These are phyloP conservation scores for Erythrolamprus reginae DNA, from an alignment of 2,113 vertebrate genomes.

Conservation along the genomic window DNA sequence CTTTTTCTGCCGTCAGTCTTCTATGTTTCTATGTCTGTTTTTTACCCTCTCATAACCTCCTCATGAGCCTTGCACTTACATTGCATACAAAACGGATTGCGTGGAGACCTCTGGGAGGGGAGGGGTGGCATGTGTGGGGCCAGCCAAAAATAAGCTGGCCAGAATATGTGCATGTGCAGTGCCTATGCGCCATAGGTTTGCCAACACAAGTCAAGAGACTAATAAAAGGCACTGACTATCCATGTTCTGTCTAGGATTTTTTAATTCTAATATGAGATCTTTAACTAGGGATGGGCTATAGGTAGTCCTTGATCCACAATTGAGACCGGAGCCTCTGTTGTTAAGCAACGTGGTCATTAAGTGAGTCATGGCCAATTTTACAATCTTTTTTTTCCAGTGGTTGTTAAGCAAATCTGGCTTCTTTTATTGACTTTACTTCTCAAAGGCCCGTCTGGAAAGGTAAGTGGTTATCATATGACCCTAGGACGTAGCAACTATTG, in stretches of 20 bases:
- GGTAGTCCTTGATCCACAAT: background rate
- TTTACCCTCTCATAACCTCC: too few relatives aligned
- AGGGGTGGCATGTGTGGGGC: too few relatives aligned
- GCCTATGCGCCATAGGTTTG: too few relatives aligned
- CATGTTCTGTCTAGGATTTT: background rate
- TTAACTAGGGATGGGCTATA: background rate
- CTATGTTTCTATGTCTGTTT: too few relatives aligned
- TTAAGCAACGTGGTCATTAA: background rate
- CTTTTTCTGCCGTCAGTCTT: too few relatives aligned
- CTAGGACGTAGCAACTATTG: background rate
- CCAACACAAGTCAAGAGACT: background rate
- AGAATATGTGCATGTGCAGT: too few relatives aligned
- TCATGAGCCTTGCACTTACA: too few relatives aligned
- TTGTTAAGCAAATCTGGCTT: background rate
- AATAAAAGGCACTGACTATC: background rate
- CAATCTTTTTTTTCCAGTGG: background rate
- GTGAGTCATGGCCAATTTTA: too few relatives aligned
- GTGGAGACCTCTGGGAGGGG: too few relatives aligned
- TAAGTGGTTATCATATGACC: background rate
- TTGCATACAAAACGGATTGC: too few relatives aligned
- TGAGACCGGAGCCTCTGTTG: background rate
- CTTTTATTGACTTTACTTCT: background rate
- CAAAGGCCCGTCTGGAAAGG: background rate
- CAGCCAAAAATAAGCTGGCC: too few relatives aligned
- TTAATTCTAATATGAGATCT: background rate